phyloP scores from a whole-genome alignment of 2,888 invertebrate species.

The Thelaira solivaga region DNA sequence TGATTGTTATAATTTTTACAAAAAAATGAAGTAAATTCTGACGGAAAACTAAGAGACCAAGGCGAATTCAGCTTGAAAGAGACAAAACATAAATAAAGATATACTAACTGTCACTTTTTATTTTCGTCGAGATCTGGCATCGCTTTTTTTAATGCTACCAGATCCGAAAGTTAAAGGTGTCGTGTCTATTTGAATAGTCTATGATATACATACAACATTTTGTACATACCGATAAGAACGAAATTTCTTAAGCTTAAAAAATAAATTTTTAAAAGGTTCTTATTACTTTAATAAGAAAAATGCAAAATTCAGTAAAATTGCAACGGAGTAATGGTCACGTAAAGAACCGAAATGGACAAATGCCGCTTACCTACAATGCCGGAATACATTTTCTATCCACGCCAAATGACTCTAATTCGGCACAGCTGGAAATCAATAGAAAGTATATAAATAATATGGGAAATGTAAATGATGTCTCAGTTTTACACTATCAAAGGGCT shows the following conservation, averaged over 20 bases:
- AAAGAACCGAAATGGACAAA: not conserved
- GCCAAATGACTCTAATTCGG: slow-evolving; percentile 13
- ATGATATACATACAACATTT: slow-evolving; percentile 32
- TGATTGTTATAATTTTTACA: too few relatives aligned
- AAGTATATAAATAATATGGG: slow-evolving; percentile 28
- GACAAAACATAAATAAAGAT: too few relatives aligned
- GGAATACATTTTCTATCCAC: slow-evolving; percentile 8
- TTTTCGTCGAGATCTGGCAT: too few relatives aligned
- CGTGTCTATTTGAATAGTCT: slow-evolving; percentile 19
- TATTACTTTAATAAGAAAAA: not conserved
- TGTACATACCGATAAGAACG: not conserved
- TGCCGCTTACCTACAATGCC: not conserved
- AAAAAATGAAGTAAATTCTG: too few relatives aligned
- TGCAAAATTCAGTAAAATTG: not conserved
- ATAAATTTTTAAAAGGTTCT: not conserved
- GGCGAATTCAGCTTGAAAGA: too few relatives aligned
- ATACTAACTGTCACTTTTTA: too few relatives aligned
- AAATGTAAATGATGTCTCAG: slow-evolving; percentile 23
- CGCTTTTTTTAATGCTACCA: too few relatives aligned
- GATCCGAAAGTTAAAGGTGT: too few relatives aligned
- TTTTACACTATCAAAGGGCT: slow-evolving; percentile 22
- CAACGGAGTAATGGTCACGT: slow-evolving; percentile 12
- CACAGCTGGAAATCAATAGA: slow-evolving; percentile 33
- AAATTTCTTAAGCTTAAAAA: not conserved
- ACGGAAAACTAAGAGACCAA: too few relatives aligned